phyloP scores from a whole-genome alignment of 1,140 invertebrate genomes.

The Triops cancriformis region DNA sequence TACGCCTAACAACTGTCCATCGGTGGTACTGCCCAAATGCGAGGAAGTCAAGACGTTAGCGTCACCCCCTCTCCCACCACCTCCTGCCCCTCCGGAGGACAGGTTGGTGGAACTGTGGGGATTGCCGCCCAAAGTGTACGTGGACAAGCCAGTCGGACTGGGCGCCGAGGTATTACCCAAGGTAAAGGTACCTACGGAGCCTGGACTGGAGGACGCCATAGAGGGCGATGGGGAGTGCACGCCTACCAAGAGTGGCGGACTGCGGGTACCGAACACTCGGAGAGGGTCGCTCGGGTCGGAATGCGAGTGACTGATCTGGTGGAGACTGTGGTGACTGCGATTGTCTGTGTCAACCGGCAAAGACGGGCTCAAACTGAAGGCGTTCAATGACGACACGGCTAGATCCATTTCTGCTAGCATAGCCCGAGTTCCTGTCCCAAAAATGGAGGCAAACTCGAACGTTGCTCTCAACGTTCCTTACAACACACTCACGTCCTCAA shows the following conservation, averaged over 20 bases:
- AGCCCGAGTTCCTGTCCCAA: background rate
- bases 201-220: constrained; percentile 27
- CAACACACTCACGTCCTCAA: no score
- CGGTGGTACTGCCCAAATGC: constrained; percentile 8
- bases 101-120: constrained; percentile 18
- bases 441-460: no score
- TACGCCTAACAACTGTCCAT: constrained; percentile 26
- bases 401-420: constrained; percentile 28
- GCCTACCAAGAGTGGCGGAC: constrained; percentile 20
- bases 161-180: constrained; percentile 19
- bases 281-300: constrained; percentile 7
- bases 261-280: constrained; percentile 1
- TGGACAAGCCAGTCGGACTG: background rate
- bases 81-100: constrained; percentile 15
- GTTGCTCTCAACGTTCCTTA: no score
- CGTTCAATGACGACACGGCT: constrained; percentile 23
- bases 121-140: background rate
- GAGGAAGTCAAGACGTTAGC: constrained; percentile 20
- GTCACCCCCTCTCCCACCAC: background rate
- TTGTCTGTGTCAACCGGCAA: constrained; percentile 21
- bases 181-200: constrained; percentile 17
- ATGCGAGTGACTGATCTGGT: constrained; percentile 19
- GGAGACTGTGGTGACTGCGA: constrained; percentile 19
- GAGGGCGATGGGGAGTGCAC: constrained; percentile 19
- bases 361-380: constrained; percentile 22